Evolutionary conservation across 2,888 invertebrate species (phyloP).

Genomic region (Malthinus seriepunctatus): DNA sequence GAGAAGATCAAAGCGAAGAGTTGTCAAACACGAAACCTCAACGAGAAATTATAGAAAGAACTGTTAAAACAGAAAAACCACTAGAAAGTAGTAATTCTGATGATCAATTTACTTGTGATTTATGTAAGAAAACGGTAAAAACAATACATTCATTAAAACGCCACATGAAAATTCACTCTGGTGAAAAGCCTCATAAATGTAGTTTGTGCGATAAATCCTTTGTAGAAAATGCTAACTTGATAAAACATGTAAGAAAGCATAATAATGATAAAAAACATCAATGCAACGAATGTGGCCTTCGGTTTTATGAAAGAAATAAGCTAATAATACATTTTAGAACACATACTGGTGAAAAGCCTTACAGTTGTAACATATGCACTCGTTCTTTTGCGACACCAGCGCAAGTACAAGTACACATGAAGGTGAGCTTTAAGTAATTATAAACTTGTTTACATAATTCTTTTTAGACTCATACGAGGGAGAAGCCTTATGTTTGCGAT

Average conservation of each 20-base stretch:
- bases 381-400: constrained; percentile 38
- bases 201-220: constrained; percentile 36
- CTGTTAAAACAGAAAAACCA: background rate
- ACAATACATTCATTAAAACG: constrained; percentile 29
- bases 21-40: background rate
- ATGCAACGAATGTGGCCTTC: constrained; percentile 40
- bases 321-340: constrained; percentile 40
- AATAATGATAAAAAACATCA: constrained; percentile 40
- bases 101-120: constrained; percentile 19
- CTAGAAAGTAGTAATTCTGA: background rate
- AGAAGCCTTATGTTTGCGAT: constrained; percentile 39
- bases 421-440: constrained; percentile 24
- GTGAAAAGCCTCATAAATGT: constrained; percentile 31
- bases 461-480: constrained; percentile 40
- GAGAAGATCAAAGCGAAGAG: background rate
- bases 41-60: background rate
- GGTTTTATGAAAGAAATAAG: constrained; percentile 43
- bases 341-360: constrained; percentile 43
- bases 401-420: constrained; percentile 41
- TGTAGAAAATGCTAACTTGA: constrained; percentile 38
- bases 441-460: background rate
- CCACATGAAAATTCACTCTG: constrained; percentile 31
- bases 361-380: constrained; percentile 37
- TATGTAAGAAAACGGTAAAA: constrained; percentile 26
- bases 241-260: constrained; percentile 40